These are phyloP conservation scores for Micrastur ruficollis DNA, from an alignment of 2,797 vertebrate genomes.

Conservation along the genomic window DNA sequence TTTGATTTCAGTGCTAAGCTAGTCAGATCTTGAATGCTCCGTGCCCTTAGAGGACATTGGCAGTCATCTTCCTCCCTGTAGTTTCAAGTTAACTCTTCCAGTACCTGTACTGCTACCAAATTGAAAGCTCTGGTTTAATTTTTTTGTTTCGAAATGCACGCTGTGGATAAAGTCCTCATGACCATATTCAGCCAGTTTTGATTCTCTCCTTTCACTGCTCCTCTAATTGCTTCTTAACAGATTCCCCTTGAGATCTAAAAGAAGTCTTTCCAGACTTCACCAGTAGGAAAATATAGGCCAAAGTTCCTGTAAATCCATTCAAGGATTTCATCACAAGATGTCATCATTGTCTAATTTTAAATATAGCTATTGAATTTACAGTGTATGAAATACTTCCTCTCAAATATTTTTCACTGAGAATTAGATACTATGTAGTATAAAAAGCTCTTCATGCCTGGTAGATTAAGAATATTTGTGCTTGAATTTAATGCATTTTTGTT, in stretches of 20 bases:
- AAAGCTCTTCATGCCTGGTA: background rate
- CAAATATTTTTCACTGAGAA: background rate
- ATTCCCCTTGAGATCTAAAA: background rate
- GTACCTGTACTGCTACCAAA: background rate
- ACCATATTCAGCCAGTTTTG: background rate
- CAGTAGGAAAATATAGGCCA: background rate
- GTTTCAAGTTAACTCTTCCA: background rate
- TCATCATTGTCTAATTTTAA: background rate
- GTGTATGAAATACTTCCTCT: background rate
- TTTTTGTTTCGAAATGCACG: background rate
- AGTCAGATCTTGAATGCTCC: background rate
- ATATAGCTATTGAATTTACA: background rate
- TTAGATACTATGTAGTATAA: background rate
- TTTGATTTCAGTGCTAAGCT: background rate
- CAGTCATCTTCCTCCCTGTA: background rate
- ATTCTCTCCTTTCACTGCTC: background rate
- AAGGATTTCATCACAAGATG: conserved; percentile 22
- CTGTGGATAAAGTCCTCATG: background rate
- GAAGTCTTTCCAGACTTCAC: background rate
- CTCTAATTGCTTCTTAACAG: background rate
- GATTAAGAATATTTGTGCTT: background rate
- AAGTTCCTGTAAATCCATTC: background rate
- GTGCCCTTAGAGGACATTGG: background rate
- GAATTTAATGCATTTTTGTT: background rate
- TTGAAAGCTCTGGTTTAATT: background rate